Evolutionary conservation across 2,888 invertebrate genomes (phyloP), one percentile per base, ranked within the genome.

Genomic region (Lasioglossum marginatum): DNA sequence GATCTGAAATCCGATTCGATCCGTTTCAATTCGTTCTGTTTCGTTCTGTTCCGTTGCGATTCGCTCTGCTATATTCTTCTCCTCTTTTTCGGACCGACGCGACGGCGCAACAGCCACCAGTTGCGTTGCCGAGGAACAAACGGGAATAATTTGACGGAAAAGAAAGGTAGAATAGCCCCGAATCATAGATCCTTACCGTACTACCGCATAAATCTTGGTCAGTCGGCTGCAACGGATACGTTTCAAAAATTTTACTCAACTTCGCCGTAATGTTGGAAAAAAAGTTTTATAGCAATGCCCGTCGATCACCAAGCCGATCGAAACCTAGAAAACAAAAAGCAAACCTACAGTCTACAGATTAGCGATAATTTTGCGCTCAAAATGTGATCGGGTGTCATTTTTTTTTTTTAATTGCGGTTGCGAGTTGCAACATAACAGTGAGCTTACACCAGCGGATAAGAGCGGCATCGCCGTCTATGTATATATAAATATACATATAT

Each of bases 1-100:
- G 85, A 85, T 86, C 81, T 86, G 77, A 76, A 86, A 70, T 70
- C 70, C 75, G 77, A 76, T 86, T 86, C 86, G 86, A 86, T 81
- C 78, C 86, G 86, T 86, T 86, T 77, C 75, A 75, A 86, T 86
- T 66, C 77, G 71, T 81, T 81, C 86, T 74, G 74, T 86, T 85
- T 76, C 75, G 77, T 77, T 80, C 81, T 52, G 68, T 79, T 71
- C 52, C 82, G 70, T 79, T 71, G 27, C 76, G 2, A 48, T 23
- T 60, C 72, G 63, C 63, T 52, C 40, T 37, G 37, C 19, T 63
- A 52, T 57, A 43, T 40, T 40, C 72, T 72, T 16, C 73, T 10
- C 31, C 37, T 73, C 57, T 23, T 76, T 37, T n/a, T n/a, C n/a
- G 19, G 66, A 4, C 23, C 14, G 23, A 57, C 63, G 63, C 14